Base-by-base conservation (phyloP, 2,888 invertebrate species). In the Athalia circularis region DNA sequence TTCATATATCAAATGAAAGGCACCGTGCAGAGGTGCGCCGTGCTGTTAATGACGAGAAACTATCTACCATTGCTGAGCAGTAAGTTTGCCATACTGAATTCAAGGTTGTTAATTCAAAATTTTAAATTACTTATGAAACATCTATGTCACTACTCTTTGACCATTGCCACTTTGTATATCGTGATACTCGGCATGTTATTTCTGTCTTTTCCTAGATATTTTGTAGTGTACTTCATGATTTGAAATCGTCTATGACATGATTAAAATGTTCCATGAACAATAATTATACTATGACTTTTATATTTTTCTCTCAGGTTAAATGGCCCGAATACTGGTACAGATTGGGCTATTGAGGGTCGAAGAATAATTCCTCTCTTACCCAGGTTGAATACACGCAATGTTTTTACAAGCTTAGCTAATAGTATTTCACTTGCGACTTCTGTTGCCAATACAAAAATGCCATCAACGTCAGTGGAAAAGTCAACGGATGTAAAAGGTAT, bases 1-100 rank as follows among this genome's bases (percentile, higher is more conserved):
- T 95, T 90, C 96, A 96, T 91, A 97, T 98, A 90, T 95, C 96
- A 81, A 94, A 94, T 88, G 98, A 98, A 91, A 93, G 98, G 85
- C 98, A 98, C 91, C 94, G 96, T 87, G 97, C 97, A 77, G 98
- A 98, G 92, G 94, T 97, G 85, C 93, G 98, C 85, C 93, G 98
- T 90, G 98, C 96, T 86, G 95, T 96, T 78, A 98, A 97, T 91
- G 98, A 98, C 92, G 97, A 98, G 90, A 94, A 95, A 90, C 92
- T 98, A 84, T 94, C 95, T 84, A 96, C 96, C 79, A 96, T 98
- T 90, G 97, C 98, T 85, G 95, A 97, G 89, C 95, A 95, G 98
- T 98, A 93, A 94, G 94, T 92, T 50, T 15, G 50, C 79, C 43
- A 11, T 9, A 43, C 6, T 75, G 11, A 47, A 57, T 59, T 57